These are phyloP conservation scores for Ostrea denselamellosa DNA, from an alignment of 1,140 invertebrate species.

Conservation along the genomic window DNA sequence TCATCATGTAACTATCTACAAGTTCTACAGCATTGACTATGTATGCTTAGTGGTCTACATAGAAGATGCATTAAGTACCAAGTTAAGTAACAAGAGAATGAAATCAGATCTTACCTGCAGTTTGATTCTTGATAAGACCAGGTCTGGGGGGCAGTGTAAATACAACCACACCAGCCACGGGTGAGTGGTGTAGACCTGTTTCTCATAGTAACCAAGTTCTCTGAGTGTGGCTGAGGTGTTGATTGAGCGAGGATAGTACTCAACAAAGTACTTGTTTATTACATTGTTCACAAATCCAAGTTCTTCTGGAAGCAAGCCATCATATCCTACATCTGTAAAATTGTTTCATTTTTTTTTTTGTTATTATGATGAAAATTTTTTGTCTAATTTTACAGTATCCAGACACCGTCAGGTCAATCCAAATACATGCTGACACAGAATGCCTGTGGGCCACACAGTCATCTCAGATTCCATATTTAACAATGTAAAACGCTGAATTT, in stretches of 20 bases:
- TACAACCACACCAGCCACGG: constrained; percentile 73
- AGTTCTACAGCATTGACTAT: too few relatives aligned
- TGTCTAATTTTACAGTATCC: too few relatives aligned
- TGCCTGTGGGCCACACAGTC: too few relatives aligned
- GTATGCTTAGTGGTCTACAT: too few relatives aligned
- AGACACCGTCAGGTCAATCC: neutral
- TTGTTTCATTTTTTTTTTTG: too few relatives aligned
- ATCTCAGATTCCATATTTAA: too few relatives aligned
- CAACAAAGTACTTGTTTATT: constrained; percentile 70
- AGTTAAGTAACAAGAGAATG: too few relatives aligned
- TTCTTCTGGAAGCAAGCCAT: constrained; percentile 56
- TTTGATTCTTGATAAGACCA: constrained; percentile 62
- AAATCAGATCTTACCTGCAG: constrained; percentile 17
- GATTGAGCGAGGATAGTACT: constrained; percentile 69
- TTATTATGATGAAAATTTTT: too few relatives aligned
- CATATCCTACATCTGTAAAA: constrained; percentile 72
- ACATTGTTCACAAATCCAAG: constrained; percentile 67
- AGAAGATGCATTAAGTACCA: too few relatives aligned
- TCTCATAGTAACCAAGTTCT: constrained; percentile 62
- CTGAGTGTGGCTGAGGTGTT: constrained; percentile 56
- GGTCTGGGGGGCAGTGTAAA: constrained; percentile 71
- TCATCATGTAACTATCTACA: too few relatives aligned
- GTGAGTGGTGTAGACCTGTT: constrained; percentile 73
- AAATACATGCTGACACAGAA: too few relatives aligned
- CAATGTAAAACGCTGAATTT: too few relatives aligned